These are phyloP conservation scores for Ceratoteleas bidentatus DNA, from an alignment of 1,140 invertebrate genomes.

Conservation along the genomic window DNA sequence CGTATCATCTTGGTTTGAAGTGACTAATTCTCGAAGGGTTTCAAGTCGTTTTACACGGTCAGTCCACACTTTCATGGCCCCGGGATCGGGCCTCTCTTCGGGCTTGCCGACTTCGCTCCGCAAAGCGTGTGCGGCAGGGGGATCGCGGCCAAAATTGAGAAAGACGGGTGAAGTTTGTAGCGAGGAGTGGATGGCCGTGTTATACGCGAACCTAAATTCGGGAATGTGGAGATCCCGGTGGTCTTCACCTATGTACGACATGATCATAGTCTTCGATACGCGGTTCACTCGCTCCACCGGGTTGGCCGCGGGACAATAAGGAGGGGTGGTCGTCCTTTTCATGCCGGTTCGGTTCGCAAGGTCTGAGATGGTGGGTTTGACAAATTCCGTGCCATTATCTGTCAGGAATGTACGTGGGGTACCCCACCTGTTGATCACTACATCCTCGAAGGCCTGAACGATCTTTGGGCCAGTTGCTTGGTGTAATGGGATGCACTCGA, in stretches of 20 bases:
- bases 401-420: not conserved
- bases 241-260: not conserved
- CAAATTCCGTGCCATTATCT: constrained; percentile 10
- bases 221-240: not conserved
- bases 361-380: not conserved
- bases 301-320: not conserved
- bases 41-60: no score
- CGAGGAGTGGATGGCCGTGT: constrained; percentile 5
- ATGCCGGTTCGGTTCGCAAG: not conserved
- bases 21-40: no score
- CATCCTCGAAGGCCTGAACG: not conserved
- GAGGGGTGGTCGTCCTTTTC: not conserved
- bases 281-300: constrained; percentile 6
- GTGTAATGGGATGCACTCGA: constrained; percentile 23
- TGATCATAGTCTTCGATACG: constrained; percentile 1
- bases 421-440: constrained; percentile 8
- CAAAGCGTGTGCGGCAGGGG: not conserved
- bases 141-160: constrained; percentile 8
- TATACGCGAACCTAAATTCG: constrained; percentile 14
- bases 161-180: constrained; percentile 10
- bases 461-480: constrained; percentile 25
- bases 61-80: no score
- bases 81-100: no score
- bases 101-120: no score
- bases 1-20: no score